Conservation (phyloP, 2,797 vertebrate genomes). For the Phalanger gymnotis region DNA sequence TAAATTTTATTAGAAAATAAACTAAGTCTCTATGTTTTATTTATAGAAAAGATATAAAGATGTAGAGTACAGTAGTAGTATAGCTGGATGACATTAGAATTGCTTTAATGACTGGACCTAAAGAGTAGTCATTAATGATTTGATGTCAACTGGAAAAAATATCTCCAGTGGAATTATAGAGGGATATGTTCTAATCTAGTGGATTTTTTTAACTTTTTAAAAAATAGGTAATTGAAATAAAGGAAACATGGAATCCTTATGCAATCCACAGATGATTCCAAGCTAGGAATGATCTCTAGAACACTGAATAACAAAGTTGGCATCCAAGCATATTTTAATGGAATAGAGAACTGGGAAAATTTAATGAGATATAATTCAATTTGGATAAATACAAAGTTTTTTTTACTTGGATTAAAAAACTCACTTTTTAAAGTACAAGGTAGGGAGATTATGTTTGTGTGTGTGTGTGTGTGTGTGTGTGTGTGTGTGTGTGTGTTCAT, state of each 20-base stretch:
- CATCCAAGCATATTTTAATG: not conserved
- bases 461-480: too few species aligned
- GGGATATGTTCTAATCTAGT: not conserved
- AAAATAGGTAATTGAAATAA: not conserved
- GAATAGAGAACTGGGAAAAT: not conserved
- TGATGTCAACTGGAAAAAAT: not conserved
- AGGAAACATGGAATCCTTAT: not conserved
- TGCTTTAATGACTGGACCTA: not conserved
- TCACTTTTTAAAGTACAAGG: slow-evolving; percentile 1
- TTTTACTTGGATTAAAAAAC: slow-evolving; percentile 45
- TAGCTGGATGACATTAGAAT: not conserved
- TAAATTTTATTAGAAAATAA: not conserved
- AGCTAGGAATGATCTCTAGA: not conserved
- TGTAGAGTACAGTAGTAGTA: not conserved
- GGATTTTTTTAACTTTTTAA: not conserved
- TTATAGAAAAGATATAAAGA: not conserved
- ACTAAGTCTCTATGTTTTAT: not conserved
- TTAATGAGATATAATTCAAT: slow-evolving; percentile 40
- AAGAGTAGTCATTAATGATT: not conserved
- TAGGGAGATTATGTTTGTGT: not conserved
- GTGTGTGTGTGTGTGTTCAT: too few species aligned
- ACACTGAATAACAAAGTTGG: not conserved
- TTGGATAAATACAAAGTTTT: not conserved
- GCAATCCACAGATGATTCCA: not conserved
- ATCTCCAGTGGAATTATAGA: not conserved